Conservation (phyloP, 2,797 vertebrate genomes). For the Urophycis tenuis region DNA sequence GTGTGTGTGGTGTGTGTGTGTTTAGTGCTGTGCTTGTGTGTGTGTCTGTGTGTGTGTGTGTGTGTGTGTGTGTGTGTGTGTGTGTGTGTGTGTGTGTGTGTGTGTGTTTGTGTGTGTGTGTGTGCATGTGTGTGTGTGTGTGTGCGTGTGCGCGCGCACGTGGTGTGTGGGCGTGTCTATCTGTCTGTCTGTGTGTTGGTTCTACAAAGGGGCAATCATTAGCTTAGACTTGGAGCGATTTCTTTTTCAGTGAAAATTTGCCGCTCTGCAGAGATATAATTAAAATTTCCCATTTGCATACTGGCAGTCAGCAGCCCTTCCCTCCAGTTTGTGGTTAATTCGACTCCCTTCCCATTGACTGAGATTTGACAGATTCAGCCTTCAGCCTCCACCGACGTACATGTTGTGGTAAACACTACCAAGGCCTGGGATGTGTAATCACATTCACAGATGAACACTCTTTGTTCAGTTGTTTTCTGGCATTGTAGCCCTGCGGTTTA, state of each 20-base stretch:
- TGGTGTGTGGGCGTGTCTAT: too few relatives aligned
- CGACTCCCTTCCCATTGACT: conserved; percentile 60
- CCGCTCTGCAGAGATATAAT: conserved; percentile 59
- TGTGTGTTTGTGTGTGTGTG: too few relatives aligned
- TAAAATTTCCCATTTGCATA: conserved; percentile 66
- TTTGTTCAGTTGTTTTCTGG: conserved; percentile 15
- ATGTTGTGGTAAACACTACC: conserved; percentile 47
- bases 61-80: background rate
- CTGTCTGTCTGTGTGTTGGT: background rate
- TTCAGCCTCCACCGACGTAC: conserved; percentile 48
- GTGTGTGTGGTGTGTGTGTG: too few relatives aligned
- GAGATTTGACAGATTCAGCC: conserved; percentile 60
- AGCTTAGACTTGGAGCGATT: conserved; percentile 53
- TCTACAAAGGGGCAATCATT: conserved; percentile 43
- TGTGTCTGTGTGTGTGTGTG: background rate
- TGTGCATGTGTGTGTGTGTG: background rate
- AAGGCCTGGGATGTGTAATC: conserved; percentile 52
- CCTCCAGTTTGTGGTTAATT: conserved; percentile 64
- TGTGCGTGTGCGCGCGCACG: conserved; percentile 15
- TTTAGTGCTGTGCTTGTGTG: background rate
- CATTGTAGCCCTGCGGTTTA: conserved; percentile 35
- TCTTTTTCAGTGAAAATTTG: conserved; percentile 52
- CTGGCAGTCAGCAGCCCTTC: conserved; percentile 49
- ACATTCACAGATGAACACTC: conserved; percentile 47
- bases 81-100: too few relatives aligned